Base-by-base conservation (phyloP, 2,888 invertebrate genomes). In the Pantelozetes paolii region DNA sequence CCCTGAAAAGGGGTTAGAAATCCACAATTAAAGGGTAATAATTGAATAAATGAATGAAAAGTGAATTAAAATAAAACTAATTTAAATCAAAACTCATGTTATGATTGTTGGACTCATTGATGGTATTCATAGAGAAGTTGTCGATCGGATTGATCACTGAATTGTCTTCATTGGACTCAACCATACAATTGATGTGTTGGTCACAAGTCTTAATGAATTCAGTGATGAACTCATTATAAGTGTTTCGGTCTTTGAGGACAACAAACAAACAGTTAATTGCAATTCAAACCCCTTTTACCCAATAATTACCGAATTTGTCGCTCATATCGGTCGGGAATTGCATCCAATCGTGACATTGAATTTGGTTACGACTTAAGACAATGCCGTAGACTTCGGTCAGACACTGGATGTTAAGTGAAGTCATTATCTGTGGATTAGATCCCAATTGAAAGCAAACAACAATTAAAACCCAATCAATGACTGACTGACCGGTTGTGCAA, bases 141-240 rank as follows among this genome's bases (percentile, higher is more conserved):
- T 69, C 69, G 26, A 69, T 69, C 13, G 69, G 69, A 45, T 8
- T 13, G 15, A 69, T 69, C 5, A 69, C 45, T 15, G 45, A 0
- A 15, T 45, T 18, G 45, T 69, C 45, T 3, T 45, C 42, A 23
- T 45, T 28, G n/a, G 9, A 5, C 15, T 45, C 45, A 15, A 45
- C 69, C 69, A 69, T 6, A 69, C 69, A 69, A 28, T 69, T 69
- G 42, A 69, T 40, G 69, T 69, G 69, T 69, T 69, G 2, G 36
- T 69, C 69, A 20, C 45, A 45, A 13, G 13, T 45, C 45, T 42
- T 40, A n/a, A 69, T 26, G 45, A 42, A 69, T 42, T 42, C 42
- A 26, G 69, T 26, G 26, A 69, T 26, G 40, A 69, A 69, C 23
- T 69, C 69, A 23, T 69, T 69, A 36, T 69, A 69, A 69, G 69